These are phyloP conservation scores for Drosophila hydei DNA, from an alignment of 1,140 invertebrate species.

Conservation along the genomic window DNA sequence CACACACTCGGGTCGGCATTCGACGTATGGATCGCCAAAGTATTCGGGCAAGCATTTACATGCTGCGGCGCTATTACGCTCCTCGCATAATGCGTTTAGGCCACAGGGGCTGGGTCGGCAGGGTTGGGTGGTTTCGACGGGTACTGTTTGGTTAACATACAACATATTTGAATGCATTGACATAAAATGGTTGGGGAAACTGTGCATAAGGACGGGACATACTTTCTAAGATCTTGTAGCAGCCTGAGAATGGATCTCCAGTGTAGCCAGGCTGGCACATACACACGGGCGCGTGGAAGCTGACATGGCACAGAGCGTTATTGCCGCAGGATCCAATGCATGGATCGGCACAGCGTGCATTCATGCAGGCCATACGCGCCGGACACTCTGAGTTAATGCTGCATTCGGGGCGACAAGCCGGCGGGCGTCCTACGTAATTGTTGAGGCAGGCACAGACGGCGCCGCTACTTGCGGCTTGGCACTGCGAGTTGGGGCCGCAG, in stretches of 20 bases:
- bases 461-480: conserved; percentile 85
- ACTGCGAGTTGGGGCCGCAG: conserved; percentile 88
- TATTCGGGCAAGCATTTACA: conserved; percentile 89
- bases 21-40: conserved; percentile 89
- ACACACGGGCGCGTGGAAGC: conserved; percentile 89
- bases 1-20: conserved; percentile 90
- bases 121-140: conserved; percentile 85
- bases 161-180: conserved; percentile 21
- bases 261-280: conserved; percentile 88
- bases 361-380: conserved; percentile 88
- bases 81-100: conserved; percentile 92
- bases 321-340: conserved; percentile 90
- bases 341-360: conserved; percentile 89
- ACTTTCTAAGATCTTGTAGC: conserved; percentile 85
- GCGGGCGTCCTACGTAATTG: conserved; percentile 89
- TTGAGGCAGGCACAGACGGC: conserved; percentile 88
- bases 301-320: conserved; percentile 88
- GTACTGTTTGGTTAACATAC: conserved; percentile 71
- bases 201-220: conserved; percentile 76
- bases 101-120: conserved; percentile 90
- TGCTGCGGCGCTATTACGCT: conserved; percentile 88
- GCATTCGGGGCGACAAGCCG: conserved; percentile 90
- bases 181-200: too few species aligned
- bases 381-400: conserved; percentile 88
- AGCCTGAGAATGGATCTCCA: conserved; percentile 90